These are phyloP conservation scores for Holothuria leucospilota DNA, from an alignment of 53 echinoderm and acorn worm species.

Conservation along the genomic window DNA sequence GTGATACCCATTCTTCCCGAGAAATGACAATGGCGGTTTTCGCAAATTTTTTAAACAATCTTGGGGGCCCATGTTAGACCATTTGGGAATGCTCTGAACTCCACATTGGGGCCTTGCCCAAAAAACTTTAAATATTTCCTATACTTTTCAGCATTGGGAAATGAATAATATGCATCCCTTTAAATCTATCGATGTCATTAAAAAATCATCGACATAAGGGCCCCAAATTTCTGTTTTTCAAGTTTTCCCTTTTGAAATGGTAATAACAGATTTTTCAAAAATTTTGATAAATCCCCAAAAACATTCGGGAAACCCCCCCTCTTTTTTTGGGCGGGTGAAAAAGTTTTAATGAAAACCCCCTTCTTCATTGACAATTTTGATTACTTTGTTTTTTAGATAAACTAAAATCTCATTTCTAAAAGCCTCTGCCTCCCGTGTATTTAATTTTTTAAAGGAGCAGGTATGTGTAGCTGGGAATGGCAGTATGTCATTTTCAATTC, in stretches of 20 bases:
- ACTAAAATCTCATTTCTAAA: background rate
- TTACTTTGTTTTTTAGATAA: slow-evolving; percentile 11
- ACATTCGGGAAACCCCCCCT: slow-evolving; percentile 55
- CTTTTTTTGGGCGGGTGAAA: slow-evolving; percentile 47
- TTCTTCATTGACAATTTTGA: slow-evolving; percentile 6
- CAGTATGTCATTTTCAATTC: slow-evolving; percentile 31
- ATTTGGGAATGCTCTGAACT: slow-evolving; percentile 35
- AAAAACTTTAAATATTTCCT: slow-evolving; percentile 50
- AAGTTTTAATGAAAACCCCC: slow-evolving; percentile 34
- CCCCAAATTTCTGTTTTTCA: slow-evolving; percentile 15
- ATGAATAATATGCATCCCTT: too few relatives aligned
- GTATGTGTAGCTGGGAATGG: slow-evolving; percentile 13
- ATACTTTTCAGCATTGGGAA: slow-evolving; percentile 7
- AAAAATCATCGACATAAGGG: slow-evolving; percentile 19
- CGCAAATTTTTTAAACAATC: slow-evolving; percentile 52
- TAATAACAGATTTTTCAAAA: slow-evolving; percentile 39
- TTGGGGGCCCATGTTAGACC: slow-evolving; percentile 40
- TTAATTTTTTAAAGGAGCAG: slow-evolving; percentile 23
- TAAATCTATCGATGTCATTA: slow-evolving; percentile 38
- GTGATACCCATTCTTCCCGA: slow-evolving; percentile 23
- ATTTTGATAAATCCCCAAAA: slow-evolving; percentile 34
- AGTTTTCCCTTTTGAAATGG: too few relatives aligned
- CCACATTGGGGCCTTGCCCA: slow-evolving; percentile 34
- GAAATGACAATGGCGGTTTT: slow-evolving; percentile 38
- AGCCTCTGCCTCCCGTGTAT: background rate